Evolutionary conservation across 2,888 invertebrate genomes (phyloP).

Genomic region (Epirrita christyi): DNA sequence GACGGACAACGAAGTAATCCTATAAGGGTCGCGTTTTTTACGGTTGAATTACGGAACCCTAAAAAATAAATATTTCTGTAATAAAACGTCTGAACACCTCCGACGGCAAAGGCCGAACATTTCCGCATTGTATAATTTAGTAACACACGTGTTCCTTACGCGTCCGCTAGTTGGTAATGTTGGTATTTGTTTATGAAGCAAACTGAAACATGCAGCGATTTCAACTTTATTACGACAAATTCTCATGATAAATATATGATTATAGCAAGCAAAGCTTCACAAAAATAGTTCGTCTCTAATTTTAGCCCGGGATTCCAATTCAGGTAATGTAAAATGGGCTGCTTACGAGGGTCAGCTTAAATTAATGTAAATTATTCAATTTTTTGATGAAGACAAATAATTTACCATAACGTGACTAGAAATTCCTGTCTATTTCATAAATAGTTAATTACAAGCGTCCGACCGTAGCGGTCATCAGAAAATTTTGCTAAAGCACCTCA

Average conservation of each 20-base stretch:
- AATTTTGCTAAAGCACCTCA: background rate
- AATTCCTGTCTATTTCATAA: background rate
- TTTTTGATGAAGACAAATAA: background rate
- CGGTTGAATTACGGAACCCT: no score
- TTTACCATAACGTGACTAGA: background rate
- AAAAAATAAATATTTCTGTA: background rate
- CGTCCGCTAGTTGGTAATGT: conserved; percentile 20
- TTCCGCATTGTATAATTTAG: conserved; percentile 18
- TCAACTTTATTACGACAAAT: conserved; percentile 25
- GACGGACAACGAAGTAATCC: no score
- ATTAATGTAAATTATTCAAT: background rate
- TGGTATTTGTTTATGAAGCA: conserved; percentile 29
- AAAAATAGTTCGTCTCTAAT: background rate
- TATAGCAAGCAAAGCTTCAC: conserved; percentile 3
- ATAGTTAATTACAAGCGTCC: background rate
- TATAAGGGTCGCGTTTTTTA: no score
- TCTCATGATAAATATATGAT: conserved; percentile 2
- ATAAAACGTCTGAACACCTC: background rate
- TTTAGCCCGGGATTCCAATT: background rate
- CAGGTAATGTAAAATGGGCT: background rate
- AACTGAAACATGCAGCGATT: conserved; percentile 16
- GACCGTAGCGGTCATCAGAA: background rate
- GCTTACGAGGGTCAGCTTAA: background rate
- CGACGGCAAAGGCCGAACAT: conserved; percentile 21
- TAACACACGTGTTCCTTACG: conserved; percentile 26